Evolutionary conservation across 2,113 vertebrate species (phyloP).

Genomic region (Copsychus sechellarum): DNA sequence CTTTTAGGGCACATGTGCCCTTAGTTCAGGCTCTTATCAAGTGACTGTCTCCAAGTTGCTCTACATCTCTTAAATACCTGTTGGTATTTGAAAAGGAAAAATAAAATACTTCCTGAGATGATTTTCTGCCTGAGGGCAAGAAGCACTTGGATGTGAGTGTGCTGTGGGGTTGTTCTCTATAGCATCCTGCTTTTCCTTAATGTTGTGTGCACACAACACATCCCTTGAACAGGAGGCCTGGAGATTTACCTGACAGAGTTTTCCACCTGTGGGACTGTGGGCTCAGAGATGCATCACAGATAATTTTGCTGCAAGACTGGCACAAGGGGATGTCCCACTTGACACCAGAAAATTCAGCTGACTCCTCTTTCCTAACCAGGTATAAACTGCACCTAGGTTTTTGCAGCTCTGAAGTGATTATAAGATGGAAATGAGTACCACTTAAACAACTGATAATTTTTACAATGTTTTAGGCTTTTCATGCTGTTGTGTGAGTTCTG

Average conservation of each 20-base stretch:
- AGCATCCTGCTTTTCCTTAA: background rate
- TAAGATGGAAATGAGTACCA: background rate
- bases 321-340: background rate
- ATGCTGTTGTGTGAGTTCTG: background rate
- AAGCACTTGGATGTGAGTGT: accelerated
- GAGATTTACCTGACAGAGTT: background rate
- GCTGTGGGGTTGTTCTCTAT: background rate
- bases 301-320: background rate
- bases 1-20: accelerated
- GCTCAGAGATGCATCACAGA: accelerated
- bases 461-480: background rate
- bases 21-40: background rate
- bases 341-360: background rate
- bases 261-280: background rate
- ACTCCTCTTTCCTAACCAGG: background rate
- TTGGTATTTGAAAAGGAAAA: background rate
- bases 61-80: background rate
- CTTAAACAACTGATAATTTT: background rate
- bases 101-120: background rate
- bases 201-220: accelerated
- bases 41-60: background rate
- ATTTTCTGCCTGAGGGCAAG: background rate
- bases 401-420: background rate
- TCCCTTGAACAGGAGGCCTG: background rate
- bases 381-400: background rate